A percentile compares a stretch with the other conserved stretches of the same genome.
Evolutionary conservation across 2,888 invertebrate genomes (phyloP).

Genomic region (Ectobius pallidus): DNA sequence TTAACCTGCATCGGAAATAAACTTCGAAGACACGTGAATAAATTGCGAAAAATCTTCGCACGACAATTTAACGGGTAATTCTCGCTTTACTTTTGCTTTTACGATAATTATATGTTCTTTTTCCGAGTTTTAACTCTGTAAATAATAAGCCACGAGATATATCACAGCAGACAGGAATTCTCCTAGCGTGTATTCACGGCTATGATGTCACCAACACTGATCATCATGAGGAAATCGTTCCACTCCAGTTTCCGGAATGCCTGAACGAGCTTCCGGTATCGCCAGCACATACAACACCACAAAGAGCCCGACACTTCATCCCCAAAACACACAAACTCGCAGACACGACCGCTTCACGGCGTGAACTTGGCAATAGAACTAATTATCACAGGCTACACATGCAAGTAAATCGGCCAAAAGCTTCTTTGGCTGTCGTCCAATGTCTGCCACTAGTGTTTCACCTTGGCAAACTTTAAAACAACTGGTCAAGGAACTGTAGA

Average conservation of each 20-base stretch:
- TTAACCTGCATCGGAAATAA: no score
- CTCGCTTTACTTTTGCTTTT: no score
- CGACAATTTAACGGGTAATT: no score
- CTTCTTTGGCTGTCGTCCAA: not conserved
- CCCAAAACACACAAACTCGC: not conserved
- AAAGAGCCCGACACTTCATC: not conserved
- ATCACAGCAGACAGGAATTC: no score
- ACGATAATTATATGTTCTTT: no score
- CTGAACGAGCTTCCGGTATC: not conserved
- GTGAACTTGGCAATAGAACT: not conserved
- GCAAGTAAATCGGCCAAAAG: not conserved
- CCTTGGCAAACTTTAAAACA: not conserved
- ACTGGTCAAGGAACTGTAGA: not conserved
- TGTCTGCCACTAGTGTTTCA: not conserved
- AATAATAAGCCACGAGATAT: no score
- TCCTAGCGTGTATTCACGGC: no score
- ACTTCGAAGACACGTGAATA: no score
- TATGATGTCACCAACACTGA: no score
- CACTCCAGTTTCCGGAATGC: not conserved
- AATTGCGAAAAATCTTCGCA: no score
- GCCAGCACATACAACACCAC: not conserved
- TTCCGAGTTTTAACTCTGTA: no score
- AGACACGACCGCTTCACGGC: not conserved
- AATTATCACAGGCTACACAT: not conserved
- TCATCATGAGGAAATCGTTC: no score